A percentile compares a stretch with the other conserved stretches of the same genome.
Conservation (phyloP, 2,888 invertebrate genomes). For the Synergus japonicus region DNA sequence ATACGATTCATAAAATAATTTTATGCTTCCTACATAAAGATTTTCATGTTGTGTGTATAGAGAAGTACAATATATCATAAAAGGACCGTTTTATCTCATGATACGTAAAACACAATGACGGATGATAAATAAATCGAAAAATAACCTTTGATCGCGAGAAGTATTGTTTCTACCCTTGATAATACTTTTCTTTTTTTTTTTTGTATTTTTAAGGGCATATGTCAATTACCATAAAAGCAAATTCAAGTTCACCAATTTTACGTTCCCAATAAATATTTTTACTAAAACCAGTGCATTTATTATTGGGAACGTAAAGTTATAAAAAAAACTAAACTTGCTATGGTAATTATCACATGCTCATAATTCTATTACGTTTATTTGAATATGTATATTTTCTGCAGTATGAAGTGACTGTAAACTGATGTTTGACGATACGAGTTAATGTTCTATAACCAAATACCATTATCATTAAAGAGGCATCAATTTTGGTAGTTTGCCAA, state of each 20-base stretch:
- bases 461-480: not conserved
- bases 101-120: not conserved
- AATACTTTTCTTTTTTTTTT: not conserved
- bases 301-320: no score
- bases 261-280: no score
- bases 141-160: not conserved
- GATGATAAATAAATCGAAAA: not conserved
- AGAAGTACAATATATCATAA: no score
- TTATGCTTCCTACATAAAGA: not conserved
- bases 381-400: not conserved
- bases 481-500: slow-evolving; percentile 23
- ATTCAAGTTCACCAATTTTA: no score
- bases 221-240: no score
- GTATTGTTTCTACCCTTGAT: not conserved
- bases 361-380: no score
- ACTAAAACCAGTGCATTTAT: no score
- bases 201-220: no score
- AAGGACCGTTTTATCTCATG: no score
- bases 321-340: no score
- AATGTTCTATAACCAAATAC: not conserved
- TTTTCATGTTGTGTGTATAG: not conserved
- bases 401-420: not conserved
- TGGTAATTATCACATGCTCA: no score
- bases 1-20: not conserved
- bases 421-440: not conserved